Evolutionary conservation across 2,888 invertebrate species (phyloP), one percentile per base, ranked within the genome.

Genomic region (Pandemis heparana): DNA sequence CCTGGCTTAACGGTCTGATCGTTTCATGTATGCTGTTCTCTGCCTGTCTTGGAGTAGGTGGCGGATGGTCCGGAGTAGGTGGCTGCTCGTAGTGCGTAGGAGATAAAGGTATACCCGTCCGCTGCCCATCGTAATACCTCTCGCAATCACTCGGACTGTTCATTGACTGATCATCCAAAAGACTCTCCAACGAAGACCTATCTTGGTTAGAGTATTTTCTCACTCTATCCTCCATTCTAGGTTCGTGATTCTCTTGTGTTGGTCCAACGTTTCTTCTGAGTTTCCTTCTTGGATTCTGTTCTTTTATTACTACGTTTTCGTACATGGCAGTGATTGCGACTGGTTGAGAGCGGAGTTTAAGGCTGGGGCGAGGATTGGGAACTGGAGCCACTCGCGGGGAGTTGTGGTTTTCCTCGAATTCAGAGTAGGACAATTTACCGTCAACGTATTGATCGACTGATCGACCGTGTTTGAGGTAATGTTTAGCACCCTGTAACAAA

Each of bases 41-140:
- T 0, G 99, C 98, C 81, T 98, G 98, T 82, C 96, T 95, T 5
- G 98, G 98, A 10, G 98, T 97, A 0, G 99, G 99, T 1, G 99
- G 98, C 5, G 98, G 98, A 92, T 98, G 98, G 81, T 98, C 98
- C 0, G 98, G 98, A 12, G 98, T 99, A 10, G 98, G 98, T 12
- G 98, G 98, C 90, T 98, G 98, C 69, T 96, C 96, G 83, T 98
- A 98, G 86, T 98, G 97, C 64, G 98, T 97, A 23, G 98, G 98
- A 80, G 98, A 98, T 81, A 97, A 93, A 0, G 98, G 98, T 81
- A 95, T 87, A 79, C 95, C 89, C 38, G 91, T 82, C 87, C 92
- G 94, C 77, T 87, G 85, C 60, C 90, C 90, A 14, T 91, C 91
- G 77, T 85, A 89, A 82, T 87, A 90, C 77, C 92, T 86, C 79